Evolutionary conservation across 2,888 invertebrate species (phyloP).

Genomic region (Acleris sparsana): DNA sequence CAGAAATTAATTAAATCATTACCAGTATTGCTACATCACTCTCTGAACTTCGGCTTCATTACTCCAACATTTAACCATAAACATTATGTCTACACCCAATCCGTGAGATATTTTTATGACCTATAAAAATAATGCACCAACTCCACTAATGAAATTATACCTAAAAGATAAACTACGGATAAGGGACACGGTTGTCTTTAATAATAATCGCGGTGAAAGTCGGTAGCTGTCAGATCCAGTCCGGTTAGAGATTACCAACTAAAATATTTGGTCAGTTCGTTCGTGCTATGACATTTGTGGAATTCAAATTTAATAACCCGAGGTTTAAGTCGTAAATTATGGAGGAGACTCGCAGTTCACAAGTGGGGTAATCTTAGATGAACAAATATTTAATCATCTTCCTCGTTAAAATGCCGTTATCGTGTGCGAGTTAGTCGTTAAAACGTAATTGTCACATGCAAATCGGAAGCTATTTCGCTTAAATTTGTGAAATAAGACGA

Average conservation of each 20-base stretch:
- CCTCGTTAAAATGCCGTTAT: background rate
- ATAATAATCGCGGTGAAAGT: slow-evolving; percentile 81
- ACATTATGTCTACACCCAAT: slow-evolving; percentile 31
- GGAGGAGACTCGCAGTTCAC: slow-evolving; percentile 14
- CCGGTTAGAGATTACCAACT: slow-evolving; percentile 53
- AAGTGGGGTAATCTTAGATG: slow-evolving; percentile 25
- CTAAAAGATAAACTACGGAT: slow-evolving; percentile 55
- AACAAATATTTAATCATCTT: slow-evolving; percentile 21
- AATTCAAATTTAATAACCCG: slow-evolving; percentile 29
- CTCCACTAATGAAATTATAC: slow-evolving; percentile 48
- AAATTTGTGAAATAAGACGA: too few species aligned
- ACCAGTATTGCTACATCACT: background rate
- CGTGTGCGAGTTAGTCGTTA: slow-evolving; percentile 9
- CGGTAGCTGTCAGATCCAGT: slow-evolving; percentile 60
- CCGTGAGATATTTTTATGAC: slow-evolving; percentile 30
- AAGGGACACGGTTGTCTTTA: slow-evolving; percentile 61
- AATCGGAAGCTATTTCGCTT: background rate
- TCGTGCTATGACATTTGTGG: slow-evolving; percentile 51
- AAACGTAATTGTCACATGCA: background rate
- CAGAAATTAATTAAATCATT: slow-evolving; percentile 32
- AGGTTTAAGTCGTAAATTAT: slow-evolving; percentile 28
- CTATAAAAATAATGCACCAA: slow-evolving; percentile 32
- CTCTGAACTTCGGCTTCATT: slow-evolving; percentile 19
- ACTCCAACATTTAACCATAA: slow-evolving; percentile 23
- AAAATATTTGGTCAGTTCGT: slow-evolving; percentile 66